Evolutionary conservation across 2,888 invertebrate species (phyloP), one percentile per base, ranked within the genome.

Genomic region (Chydorus sphaericus): DNA sequence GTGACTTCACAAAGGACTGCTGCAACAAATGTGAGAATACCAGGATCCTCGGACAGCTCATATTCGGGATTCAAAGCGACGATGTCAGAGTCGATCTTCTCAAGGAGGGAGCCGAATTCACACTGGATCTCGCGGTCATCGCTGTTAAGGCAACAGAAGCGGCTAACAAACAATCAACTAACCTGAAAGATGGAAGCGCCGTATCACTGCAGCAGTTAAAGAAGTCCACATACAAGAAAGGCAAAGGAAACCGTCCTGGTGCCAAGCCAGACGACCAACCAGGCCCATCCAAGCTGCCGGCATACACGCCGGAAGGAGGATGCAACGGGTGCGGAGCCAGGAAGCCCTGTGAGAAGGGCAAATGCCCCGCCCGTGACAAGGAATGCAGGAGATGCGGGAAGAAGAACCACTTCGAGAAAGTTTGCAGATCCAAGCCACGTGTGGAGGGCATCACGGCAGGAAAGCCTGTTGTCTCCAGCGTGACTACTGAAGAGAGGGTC

Each of bases 71-170:
- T 14, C 30, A 29, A 51, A 31, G 33, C 10, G 51, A 51, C 31
- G 51, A 51, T n/a, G 51, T 20, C 20, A 28, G 51, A 14, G 31
- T n/a, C n/a, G 31, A 51, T n/a, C 51, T 51, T 11, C 51, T 51
- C 20, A 31, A 51, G 51, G 20, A 51, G 16, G 51, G 31, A 20
- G n/a, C 16, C 20, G 33, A 14, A 20, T 31, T 51, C 5, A 51
- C 51, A 16, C 51, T 51, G 7, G 31, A 51, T 20, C 30, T 20
- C 29, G 30, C 51, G 2, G 29, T 30, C 30, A 31, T 31, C 11
- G 31, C 16, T n/a, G 20, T 51, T 10, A 28, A 30, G 5, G 20
- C 51, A 31, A 20, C 16, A 11, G 51, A 51, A 30, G 51, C 31
- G 16, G 28, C 51, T n/a, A 37, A 37, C 37, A 37, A 37, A 18